phyloP scores from a whole-genome alignment of 2,888 invertebrate genomes.

The Ochropacha duplaris region DNA sequence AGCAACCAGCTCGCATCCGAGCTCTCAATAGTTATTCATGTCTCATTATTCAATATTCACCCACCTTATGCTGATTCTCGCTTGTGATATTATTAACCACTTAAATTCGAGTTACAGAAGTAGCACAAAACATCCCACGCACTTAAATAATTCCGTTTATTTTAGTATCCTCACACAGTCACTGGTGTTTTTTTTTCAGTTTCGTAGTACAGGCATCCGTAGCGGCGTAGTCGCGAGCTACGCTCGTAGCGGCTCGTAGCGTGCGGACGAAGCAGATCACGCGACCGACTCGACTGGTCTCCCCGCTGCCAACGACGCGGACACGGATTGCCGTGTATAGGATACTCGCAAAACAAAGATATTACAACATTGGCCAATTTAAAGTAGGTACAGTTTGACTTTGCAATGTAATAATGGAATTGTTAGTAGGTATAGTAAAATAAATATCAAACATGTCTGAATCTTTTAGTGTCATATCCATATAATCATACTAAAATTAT shows the following conservation, averaged over 20 bases:
- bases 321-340: conserved; percentile 64
- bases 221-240: conserved; percentile 57
- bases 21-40: conserved; percentile 49
- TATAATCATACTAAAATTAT: no score
- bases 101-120: conserved; percentile 32
- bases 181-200: conserved; percentile 45
- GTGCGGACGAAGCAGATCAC: conserved; percentile 66
- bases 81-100: conserved; percentile 20
- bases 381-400: no score
- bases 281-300: conserved; percentile 67
- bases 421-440: no score
- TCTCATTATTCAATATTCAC: conserved; percentile 60
- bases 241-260: conserved; percentile 63
- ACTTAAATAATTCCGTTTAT: conserved; percentile 44
- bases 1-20: conserved; percentile 41
- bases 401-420: no score
- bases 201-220: conserved; percentile 36
- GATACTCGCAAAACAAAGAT: conserved; percentile 41
- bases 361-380: conserved; percentile 9
- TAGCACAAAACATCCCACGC: conserved; percentile 45
- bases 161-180: conserved; percentile 47
- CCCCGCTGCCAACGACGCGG: conserved; percentile 54
- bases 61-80: conserved; percentile 50
- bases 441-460: no score
- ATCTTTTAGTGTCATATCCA: no score